phyloP scores from a whole-genome alignment of 2,797 vertebrate species.

The Numenius phaeopus region DNA sequence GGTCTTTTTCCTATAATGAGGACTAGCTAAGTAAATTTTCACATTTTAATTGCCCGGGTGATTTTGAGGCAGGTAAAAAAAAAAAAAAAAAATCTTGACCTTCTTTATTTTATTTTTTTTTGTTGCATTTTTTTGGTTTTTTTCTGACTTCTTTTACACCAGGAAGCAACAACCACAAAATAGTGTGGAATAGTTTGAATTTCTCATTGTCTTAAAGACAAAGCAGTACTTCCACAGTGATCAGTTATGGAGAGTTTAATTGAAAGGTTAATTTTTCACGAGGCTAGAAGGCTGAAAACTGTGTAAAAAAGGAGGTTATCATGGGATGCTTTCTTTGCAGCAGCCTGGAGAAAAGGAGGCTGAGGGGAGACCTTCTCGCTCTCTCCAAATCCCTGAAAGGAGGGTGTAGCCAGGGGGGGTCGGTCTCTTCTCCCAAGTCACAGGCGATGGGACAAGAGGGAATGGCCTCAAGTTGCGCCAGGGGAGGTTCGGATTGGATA shows the following conservation, averaged over 20 bases:
- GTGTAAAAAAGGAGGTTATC: not conserved
- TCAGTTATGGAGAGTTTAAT: not conserved
- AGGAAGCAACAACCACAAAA: not conserved
- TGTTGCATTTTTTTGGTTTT: not conserved
- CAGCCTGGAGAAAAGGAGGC: no score
- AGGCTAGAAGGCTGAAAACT: not conserved
- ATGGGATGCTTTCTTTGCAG: not conserved
- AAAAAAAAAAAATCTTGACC: not conserved
- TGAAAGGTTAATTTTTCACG: not conserved
- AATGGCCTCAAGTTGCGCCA: no score
- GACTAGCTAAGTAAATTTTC: not conserved
- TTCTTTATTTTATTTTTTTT: not conserved
- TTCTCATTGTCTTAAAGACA: not conserved
- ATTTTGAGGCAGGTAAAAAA: not conserved
- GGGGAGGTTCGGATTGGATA: no score
- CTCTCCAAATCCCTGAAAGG: no score
- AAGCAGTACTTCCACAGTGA: not conserved
- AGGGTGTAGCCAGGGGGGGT: no score
- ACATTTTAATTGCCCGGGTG: fast-evolving
- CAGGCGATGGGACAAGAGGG: no score
- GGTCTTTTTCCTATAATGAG: not conserved
- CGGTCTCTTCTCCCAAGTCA: no score
- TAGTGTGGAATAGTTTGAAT: fast-evolving
- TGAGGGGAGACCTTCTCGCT: no score
- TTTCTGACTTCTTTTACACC: not conserved